These are phyloP conservation scores for Icerya purchasi DNA, from an alignment of 2,888 invertebrate genomes.

Conservation along the genomic window DNA sequence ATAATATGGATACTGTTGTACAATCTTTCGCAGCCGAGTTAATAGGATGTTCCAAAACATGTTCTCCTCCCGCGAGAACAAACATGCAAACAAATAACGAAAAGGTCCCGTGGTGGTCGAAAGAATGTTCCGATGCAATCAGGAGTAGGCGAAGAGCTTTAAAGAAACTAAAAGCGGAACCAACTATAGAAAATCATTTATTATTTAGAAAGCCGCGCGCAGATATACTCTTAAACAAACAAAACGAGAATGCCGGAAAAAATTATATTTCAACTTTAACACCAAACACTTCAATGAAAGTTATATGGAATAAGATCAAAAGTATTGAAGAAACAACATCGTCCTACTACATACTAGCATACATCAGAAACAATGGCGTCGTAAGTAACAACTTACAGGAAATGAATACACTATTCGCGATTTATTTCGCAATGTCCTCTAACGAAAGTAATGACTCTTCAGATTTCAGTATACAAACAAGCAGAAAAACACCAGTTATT, in stretches of 20 bases:
- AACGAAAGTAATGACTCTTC: background rate
- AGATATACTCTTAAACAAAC: background rate
- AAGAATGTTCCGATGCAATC: no score
- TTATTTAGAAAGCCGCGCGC: background rate
- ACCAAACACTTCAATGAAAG: background rate
- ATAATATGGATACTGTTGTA: background rate
- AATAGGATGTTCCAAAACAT: background rate
- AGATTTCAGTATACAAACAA: background rate
- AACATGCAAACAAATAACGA: background rate
- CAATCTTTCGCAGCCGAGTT: background rate
- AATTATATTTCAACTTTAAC: background rate
- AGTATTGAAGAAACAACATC: background rate
- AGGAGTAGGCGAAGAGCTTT: no score
- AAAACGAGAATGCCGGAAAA: background rate
- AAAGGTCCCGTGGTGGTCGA: background rate
- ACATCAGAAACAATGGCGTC: no score
- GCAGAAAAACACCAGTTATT: background rate
- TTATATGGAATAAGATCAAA: background rate
- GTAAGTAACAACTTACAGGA: no score
- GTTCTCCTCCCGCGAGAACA: background rate
- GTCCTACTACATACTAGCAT: background rate
- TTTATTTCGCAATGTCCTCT: background rate
- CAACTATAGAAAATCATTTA: background rate
- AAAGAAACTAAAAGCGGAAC: background rate
- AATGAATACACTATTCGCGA: background rate